A percentile compares a stretch with the other conserved stretches of the same genome.
phyloP scores from a whole-genome alignment of 2,888 invertebrate species.

The Augiades crinisus region DNA sequence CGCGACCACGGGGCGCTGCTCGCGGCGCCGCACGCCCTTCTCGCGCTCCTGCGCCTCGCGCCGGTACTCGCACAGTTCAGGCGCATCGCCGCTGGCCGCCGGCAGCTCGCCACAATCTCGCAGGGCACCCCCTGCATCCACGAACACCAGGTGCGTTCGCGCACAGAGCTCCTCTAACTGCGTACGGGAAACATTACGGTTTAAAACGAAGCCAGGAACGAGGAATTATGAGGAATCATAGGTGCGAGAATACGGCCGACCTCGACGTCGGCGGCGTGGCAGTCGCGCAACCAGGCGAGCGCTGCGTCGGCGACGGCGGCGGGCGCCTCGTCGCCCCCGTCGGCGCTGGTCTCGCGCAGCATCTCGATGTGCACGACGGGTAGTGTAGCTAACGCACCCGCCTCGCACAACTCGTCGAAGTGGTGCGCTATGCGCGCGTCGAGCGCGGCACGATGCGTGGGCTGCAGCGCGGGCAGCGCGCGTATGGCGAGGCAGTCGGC shows the following conservation, averaged over 20 bases:
- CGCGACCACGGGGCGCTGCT: constrained; percentile 50
- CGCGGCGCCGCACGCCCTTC: constrained; percentile 75
- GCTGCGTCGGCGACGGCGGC: constrained; percentile 83
- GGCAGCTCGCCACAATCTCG: constrained; percentile 91
- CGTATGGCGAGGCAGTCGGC: constrained; percentile 82
- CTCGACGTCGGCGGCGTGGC: constrained; percentile 37
- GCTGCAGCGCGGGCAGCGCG: constrained; percentile 84
- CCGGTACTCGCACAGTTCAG: constrained; percentile 90
- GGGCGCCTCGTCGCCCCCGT: constrained; percentile 81
- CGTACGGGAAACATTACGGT: background rate
- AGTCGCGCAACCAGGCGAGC: constrained; percentile 82
- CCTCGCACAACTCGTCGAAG: constrained; percentile 84
- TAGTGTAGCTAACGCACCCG: constrained; percentile 83
- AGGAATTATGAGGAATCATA: background rate
- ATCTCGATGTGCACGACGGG: constrained; percentile 88
- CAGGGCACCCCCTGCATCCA: constrained; percentile 87
- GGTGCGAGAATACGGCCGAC: no score
- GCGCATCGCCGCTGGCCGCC: constrained; percentile 83
- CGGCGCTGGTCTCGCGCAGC: constrained; percentile 86
- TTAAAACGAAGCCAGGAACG: background rate
- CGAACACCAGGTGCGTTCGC: constrained; percentile 88
- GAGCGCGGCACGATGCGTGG: constrained; percentile 70
- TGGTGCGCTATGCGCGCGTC: constrained; percentile 86
- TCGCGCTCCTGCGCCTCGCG: constrained; percentile 46
- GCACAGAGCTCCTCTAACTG: constrained; percentile 73